These are phyloP conservation scores for Andricus curvator DNA, from an alignment of 2,888 invertebrate species.

Conservation along the genomic window DNA sequence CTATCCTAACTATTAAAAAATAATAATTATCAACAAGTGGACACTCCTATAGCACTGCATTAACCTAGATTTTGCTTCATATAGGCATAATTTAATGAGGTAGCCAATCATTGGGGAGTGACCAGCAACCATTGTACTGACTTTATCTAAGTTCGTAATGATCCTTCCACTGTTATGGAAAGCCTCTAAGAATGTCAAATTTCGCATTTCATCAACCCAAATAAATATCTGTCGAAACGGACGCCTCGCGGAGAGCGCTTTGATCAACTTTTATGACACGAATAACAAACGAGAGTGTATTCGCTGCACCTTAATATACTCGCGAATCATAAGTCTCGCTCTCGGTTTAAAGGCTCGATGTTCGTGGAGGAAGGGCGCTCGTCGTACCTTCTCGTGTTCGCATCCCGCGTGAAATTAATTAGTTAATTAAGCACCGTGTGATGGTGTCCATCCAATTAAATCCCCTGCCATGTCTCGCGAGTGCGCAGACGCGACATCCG, in stretches of 20 bases:
- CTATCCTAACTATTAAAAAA: too few relatives aligned
- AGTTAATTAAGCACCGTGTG: conserved; percentile 74
- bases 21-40: too few relatives aligned
- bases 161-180: too few relatives aligned
- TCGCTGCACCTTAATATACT: conserved; percentile 23
- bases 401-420: conserved; percentile 75
- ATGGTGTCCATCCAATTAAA: conserved; percentile 76
- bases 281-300: conserved; percentile 8
- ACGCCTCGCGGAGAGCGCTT: background rate
- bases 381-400: conserved; percentile 57
- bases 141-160: too few relatives aligned
- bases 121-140: too few relatives aligned
- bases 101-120: too few relatives aligned
- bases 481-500: conserved; percentile 65
- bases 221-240: background rate
- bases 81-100: too few relatives aligned
- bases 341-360: conserved; percentile 42
- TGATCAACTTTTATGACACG: conserved; percentile 31
- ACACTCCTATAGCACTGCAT: too few relatives aligned
- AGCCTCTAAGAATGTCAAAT: too few relatives aligned
- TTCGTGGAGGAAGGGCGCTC: conserved; percentile 47
- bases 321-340: conserved; percentile 32
- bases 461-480: conserved; percentile 62
- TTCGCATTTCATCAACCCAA: background rate
- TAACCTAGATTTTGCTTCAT: too few relatives aligned